Evolutionary conservation across 2,888 invertebrate genomes (phyloP), one percentile per base, ranked within the genome.

Genomic region (Rhagonycha lutea): DNA sequence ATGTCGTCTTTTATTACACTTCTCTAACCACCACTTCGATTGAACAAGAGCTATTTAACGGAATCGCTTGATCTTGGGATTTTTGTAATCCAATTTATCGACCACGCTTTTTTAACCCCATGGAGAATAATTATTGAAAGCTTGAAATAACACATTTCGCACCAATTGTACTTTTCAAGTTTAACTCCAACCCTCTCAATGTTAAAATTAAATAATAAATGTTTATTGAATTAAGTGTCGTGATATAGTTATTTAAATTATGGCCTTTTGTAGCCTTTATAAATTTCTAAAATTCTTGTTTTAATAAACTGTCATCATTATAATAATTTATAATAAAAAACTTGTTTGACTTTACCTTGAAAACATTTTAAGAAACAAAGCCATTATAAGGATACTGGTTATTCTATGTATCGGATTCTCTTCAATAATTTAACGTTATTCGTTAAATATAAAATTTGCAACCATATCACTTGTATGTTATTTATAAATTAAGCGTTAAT

Each of bases 401-500:
- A 62, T 47, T 47, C 47, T 47, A 47, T 62, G 23, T 14, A 23
- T 62, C 12, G 63, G 63, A 65, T 65, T 65, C 24, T 65, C 63
- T 65, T 65, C n/a, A 47, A 47, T 47, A 47, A 12, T 47, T 47
- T 32, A 47, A 14, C 14, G 61, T 69, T 61, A 61, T 28, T 32
- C 28, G 62, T 69, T 23, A 63, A 68, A 28, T 18, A 68, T 63
- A 73, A 74, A 70, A 60, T 70, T 61, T 71, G 71, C 62, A 74
- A 71, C 61, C 68, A 69, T 69, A 47, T 29, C 69, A 61, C 26
- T 69, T 68, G 67, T 70, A 74, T 60, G 47, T 7, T 47, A 47
- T 47, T n/a, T 72, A 71, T 72, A 65, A 72, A 72, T 61, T 24
- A 24, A 65, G 71, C 26, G 67, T 72, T 72, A 61, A 61, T 71